These are phyloP conservation scores for Bambusicola thoracicus DNA, from an alignment of 2,113 vertebrate genomes.

Conservation along the genomic window DNA sequence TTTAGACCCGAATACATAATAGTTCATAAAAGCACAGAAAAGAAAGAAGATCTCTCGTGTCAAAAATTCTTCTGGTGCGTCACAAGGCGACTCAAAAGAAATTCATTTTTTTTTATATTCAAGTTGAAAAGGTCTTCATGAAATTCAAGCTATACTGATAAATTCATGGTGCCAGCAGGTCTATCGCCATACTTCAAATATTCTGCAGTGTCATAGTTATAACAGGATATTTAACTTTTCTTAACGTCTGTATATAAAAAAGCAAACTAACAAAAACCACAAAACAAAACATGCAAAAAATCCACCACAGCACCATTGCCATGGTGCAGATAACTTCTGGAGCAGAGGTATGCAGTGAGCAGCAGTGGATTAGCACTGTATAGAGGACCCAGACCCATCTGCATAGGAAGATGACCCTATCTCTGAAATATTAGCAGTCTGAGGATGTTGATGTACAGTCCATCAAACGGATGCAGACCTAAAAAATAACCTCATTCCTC, in stretches of 20 bases:
- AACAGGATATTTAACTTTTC: not conserved
- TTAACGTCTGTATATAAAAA: fast-evolving
- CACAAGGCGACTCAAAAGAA: not conserved
- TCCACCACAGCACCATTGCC: not conserved
- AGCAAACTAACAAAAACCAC: no score
- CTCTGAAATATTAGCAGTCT: not conserved
- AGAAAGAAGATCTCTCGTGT: not conserved
- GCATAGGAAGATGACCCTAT: not conserved
- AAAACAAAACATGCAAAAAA: not conserved
- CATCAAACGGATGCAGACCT: not conserved
- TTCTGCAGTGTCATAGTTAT: not conserved
- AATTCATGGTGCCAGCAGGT: not conserved
- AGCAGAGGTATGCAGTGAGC: not conserved
- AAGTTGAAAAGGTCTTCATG: not conserved
- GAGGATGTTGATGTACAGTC: not conserved
- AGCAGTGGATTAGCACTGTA: not conserved
- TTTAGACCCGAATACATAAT: not conserved
- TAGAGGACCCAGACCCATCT: not conserved
- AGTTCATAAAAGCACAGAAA: not conserved
- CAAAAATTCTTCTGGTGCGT: not conserved
- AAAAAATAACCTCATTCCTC: not conserved
- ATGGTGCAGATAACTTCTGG: not conserved
- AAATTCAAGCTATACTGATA: not conserved
- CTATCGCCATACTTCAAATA: not conserved
- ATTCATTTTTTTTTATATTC: not conserved